Conservation (phyloP, 2,888 invertebrate genomes). For the Heliconius ismenius region DNA sequence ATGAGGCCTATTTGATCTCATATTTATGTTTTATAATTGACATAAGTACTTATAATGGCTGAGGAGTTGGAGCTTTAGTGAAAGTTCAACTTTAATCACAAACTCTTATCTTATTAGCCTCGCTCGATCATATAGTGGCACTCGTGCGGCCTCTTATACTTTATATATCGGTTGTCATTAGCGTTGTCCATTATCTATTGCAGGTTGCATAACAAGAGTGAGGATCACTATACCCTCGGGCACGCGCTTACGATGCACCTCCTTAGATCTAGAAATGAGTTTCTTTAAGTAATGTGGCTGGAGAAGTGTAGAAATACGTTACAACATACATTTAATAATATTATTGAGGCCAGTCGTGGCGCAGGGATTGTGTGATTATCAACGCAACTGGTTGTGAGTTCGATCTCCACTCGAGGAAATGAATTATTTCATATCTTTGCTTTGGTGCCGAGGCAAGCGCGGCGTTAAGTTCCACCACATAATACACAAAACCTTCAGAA, state of each 20-base stretch:
- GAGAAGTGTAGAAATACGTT: not conserved
- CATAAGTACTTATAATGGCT: slow-evolving; percentile 38
- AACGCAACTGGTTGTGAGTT: too few relatives aligned
- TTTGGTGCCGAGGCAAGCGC: too few relatives aligned
- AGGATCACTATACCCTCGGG: slow-evolving; percentile 63
- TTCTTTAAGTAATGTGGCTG: not conserved
- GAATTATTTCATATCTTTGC: too few relatives aligned
- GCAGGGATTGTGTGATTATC: too few relatives aligned
- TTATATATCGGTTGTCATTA: slow-evolving; percentile 77
- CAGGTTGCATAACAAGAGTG: slow-evolving; percentile 68
- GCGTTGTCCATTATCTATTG: slow-evolving; percentile 76
- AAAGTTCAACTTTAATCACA: slow-evolving; percentile 66
- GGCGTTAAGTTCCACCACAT: too few relatives aligned
- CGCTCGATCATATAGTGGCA: slow-evolving; percentile 66
- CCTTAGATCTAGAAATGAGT: slow-evolving; percentile 33
- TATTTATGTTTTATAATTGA: slow-evolving; percentile 36
- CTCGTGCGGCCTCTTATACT: slow-evolving; percentile 65
- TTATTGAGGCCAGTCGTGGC: too few relatives aligned
- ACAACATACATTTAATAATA: not conserved
- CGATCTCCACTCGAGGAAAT: too few relatives aligned
- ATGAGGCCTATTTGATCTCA: slow-evolving; percentile 33
- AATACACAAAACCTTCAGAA: too few relatives aligned
- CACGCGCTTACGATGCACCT: slow-evolving; percentile 56
- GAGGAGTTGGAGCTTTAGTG: slow-evolving; percentile 61
- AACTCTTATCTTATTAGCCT: slow-evolving; percentile 73